Evolutionary conservation across 2,113 vertebrate species (phyloP).

Genomic region (Glaucomys volans): DNA sequence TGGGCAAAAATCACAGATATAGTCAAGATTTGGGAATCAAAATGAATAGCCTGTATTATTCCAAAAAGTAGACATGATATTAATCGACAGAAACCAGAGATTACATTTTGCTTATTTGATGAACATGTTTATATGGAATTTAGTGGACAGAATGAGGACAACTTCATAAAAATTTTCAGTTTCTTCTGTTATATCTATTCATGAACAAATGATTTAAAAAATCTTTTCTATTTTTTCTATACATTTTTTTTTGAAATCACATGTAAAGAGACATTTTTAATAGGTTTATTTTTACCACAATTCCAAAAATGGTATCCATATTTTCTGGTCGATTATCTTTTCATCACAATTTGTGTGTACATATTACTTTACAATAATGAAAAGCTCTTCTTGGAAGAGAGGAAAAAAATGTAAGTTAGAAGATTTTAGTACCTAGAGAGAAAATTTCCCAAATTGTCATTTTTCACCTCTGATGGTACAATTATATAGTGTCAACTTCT

Average conservation of each 20-base stretch:
- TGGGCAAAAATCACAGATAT: not conserved
- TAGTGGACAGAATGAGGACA: not conserved
- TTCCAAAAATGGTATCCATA: not conserved
- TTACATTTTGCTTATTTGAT: not conserved
- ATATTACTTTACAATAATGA: not conserved
- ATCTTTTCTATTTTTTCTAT: not conserved
- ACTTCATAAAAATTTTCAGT: not conserved
- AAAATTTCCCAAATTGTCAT: not conserved
- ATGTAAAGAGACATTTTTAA: not conserved
- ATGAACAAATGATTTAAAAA: not conserved
- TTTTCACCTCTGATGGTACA: not conserved
- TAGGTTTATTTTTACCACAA: not conserved
- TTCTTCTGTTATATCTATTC: not conserved
- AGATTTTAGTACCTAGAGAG: not conserved
- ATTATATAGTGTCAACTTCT: not conserved
- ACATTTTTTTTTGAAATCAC: not conserved
- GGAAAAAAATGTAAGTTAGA: not conserved
- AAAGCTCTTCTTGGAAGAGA: not conserved
- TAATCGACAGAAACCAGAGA: constrained; percentile 35
- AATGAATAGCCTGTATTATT: constrained; percentile 25
- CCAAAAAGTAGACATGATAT: constrained; percentile 12
- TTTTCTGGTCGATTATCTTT: not conserved
- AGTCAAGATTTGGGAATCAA: constrained; percentile 9
- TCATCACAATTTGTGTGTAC: not conserved
- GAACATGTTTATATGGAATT: constrained; percentile 17